phyloP scores from a whole-genome alignment of 2,888 invertebrate species.

The Ophion slaviceki region DNA sequence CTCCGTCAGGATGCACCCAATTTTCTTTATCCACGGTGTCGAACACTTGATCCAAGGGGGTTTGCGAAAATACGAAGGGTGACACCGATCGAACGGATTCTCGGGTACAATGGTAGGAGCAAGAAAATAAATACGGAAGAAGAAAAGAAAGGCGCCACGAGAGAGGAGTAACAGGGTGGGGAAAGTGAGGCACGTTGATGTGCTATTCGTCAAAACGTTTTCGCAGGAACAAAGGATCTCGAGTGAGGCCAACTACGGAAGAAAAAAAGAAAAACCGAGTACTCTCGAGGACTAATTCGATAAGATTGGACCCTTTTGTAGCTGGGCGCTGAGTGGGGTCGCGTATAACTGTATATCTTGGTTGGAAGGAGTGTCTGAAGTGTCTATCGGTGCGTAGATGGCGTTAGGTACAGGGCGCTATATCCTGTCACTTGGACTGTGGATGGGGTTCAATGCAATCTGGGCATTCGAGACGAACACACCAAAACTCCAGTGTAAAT shows the following conservation, averaged over 20 bases:
- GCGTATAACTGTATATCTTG: slow-evolving; percentile 29
- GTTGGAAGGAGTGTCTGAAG: slow-evolving; percentile 25
- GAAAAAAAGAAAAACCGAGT: slow-evolving; percentile 38
- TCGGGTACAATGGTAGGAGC: slow-evolving; percentile 7
- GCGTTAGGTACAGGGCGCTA: slow-evolving; percentile 37
- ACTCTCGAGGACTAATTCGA: slow-evolving; percentile 72
- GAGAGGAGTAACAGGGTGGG: background rate
- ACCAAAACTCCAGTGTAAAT: slow-evolving; percentile 42
- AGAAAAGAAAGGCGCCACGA: background rate
- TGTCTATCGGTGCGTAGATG: slow-evolving; percentile 31
- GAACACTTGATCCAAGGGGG: slow-evolving; percentile 38
- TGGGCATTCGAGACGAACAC: slow-evolving; percentile 36
- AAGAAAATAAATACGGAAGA: slow-evolving; percentile 43
- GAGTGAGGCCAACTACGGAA: background rate
- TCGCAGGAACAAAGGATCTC: slow-evolving; percentile 50
- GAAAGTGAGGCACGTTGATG: slow-evolving; percentile 35
- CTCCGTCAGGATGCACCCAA: slow-evolving; percentile 30
- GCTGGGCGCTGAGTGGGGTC: background rate
- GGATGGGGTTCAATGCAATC: slow-evolving; percentile 34
- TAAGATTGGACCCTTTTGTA: slow-evolving; percentile 60
- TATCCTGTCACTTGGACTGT: background rate
- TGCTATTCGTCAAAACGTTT: slow-evolving; percentile 58
- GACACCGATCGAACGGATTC: slow-evolving; percentile 19
- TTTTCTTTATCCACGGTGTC: slow-evolving; percentile 42
- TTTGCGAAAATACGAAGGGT: slow-evolving; percentile 28